These are phyloP conservation scores for Darevskia nairensis DNA, from an alignment of 2,797 vertebrate genomes.

Conservation along the genomic window DNA sequence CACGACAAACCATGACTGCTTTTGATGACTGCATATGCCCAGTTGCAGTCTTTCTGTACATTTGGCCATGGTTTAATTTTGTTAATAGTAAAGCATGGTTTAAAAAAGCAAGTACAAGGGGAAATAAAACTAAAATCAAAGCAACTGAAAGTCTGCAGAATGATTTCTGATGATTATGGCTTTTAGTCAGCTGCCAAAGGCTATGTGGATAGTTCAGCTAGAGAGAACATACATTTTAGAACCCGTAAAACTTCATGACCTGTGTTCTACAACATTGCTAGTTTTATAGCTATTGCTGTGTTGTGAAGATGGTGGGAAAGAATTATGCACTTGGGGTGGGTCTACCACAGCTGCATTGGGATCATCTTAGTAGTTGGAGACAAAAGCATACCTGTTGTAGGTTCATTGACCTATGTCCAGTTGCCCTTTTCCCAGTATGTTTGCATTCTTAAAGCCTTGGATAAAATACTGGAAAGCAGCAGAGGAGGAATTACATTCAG, in stretches of 20 bases:
- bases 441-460: not conserved
- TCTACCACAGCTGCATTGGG: not conserved
- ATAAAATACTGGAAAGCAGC: not conserved
- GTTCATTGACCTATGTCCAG: not conserved
- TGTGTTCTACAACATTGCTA: not conserved
- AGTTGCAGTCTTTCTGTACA: not conserved
- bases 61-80: not conserved
- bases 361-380: not conserved
- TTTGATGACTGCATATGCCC: not conserved
- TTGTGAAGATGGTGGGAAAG: not conserved
- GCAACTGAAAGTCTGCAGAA: not conserved
- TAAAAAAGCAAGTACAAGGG: not conserved
- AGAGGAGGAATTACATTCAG: not conserved
- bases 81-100: not conserved
- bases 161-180: not conserved
- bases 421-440: not conserved
- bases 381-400: not conserved
- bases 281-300: not conserved
- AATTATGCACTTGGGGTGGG: not conserved
- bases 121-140: not conserved
- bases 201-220: constrained; percentile 1
- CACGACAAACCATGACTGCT: not conserved
- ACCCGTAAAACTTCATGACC: not conserved
- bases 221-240: not conserved
- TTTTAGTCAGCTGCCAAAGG: not conserved